Conservation (phyloP, 2,888 invertebrate genomes). For the Liposcelis brunnea region DNA sequence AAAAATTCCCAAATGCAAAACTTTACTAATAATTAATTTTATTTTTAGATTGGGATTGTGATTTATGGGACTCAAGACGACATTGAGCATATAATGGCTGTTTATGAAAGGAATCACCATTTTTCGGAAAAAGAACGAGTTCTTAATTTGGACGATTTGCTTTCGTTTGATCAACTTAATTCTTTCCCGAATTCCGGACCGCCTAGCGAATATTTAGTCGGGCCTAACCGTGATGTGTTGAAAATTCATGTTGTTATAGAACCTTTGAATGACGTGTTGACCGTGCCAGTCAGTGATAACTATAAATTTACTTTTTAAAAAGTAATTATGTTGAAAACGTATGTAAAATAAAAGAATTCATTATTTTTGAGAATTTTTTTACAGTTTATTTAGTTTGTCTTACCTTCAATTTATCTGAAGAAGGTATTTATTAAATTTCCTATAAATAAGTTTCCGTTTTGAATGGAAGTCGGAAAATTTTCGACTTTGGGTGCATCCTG, state of each 20-base stretch:
- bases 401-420: too few species aligned
- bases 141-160: constrained; percentile 54
- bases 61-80: constrained; percentile 58
- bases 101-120: constrained; percentile 51
- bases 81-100: constrained; percentile 55
- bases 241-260: constrained; percentile 64
- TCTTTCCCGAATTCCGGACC: constrained; percentile 26
- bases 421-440: too few species aligned
- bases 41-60: constrained; percentile 44
- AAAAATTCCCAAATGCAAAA: background rate
- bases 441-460: too few species aligned
- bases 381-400: too few species aligned
- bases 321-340: too few species aligned
- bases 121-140: constrained; percentile 53
- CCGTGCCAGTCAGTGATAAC: too few species aligned
- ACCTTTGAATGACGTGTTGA: constrained; percentile 32
- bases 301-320: too few species aligned
- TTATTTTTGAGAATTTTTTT: too few species aligned
- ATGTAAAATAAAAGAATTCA: too few species aligned
- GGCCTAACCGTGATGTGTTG: constrained; percentile 48
- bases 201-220: constrained; percentile 39
- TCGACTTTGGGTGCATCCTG: too few species aligned
- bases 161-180: constrained; percentile 64
- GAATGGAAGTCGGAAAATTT: too few species aligned
- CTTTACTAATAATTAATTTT: constrained; percentile 17